Evolutionary conservation across 2,888 invertebrate genomes (phyloP).

Genomic region (Trichogramma evanescens): DNA sequence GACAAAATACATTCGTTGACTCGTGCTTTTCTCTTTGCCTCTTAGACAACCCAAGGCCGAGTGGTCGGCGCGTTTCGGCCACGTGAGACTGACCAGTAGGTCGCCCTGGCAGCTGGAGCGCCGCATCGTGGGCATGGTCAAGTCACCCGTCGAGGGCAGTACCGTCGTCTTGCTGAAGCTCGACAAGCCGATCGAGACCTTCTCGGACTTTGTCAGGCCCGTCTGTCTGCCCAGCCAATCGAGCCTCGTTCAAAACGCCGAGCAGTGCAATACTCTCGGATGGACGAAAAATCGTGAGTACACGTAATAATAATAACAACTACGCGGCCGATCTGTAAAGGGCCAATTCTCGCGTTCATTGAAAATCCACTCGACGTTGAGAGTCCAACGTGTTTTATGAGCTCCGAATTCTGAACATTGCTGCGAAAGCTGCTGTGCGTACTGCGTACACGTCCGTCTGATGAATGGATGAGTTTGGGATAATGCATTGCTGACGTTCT

Average conservation of each 20-base stretch:
- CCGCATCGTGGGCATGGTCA: conserved; percentile 77
- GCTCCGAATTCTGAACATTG: no score
- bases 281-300: conserved; percentile 71
- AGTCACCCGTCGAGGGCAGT: conserved; percentile 84
- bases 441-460: no score
- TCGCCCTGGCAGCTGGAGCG: conserved; percentile 85
- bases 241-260: conserved; percentile 41
- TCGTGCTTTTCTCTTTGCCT: no score
- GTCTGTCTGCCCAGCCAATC: conserved; percentile 67
- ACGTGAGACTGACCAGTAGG: conserved; percentile 67
- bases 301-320: not conserved
- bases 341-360: not conserved
- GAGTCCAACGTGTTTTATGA: no score
- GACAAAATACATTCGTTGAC: no score
- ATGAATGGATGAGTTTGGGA: no score
- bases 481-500: no score
- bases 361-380: not conserved
- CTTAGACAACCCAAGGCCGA: conserved; percentile 74
- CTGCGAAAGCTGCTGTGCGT: no score
- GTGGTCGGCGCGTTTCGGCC: conserved; percentile 76
- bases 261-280: conserved; percentile 74
- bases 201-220: conserved; percentile 76
- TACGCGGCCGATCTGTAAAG: not conserved
- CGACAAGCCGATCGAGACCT: conserved; percentile 64
- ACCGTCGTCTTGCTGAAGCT: conserved; percentile 74